These are phyloP conservation scores for Pangasius sanitwongsei DNA, from an alignment of 2,797 vertebrate genomes.

Conservation along the genomic window DNA sequence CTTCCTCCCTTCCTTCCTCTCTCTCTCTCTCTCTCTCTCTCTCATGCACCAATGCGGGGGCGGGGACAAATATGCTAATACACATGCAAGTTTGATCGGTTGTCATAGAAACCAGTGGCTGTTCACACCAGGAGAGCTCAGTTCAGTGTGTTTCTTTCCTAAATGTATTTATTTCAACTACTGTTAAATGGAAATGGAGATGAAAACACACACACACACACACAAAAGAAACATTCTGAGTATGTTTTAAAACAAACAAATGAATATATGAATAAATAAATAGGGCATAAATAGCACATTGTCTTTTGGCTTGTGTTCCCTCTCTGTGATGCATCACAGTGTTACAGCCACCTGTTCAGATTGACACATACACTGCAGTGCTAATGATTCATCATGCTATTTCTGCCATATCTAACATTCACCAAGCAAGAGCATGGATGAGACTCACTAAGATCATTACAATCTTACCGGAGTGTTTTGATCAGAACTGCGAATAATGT, in stretches of 20 bases:
- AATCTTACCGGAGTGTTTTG: neutral
- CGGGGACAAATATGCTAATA: constrained; percentile 29
- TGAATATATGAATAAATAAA: neutral
- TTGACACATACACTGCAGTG: constrained; percentile 35
- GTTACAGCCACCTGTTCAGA: constrained; percentile 56
- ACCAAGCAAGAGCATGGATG: neutral
- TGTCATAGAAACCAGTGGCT: constrained; percentile 61
- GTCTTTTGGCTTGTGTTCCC: neutral
- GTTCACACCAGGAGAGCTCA: constrained; percentile 42
- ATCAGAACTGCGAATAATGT: neutral
- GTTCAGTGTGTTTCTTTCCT: constrained; percentile 23
- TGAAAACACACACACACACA: neutral
- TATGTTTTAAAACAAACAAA: neutral
- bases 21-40: constrained; percentile 17
- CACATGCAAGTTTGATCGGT: constrained; percentile 60
- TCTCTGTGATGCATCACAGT: neutral
- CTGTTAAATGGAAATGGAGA: neutral
- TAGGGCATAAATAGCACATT: neutral
- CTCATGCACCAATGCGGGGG: constrained; percentile 9
- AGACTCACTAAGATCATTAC: neutral
- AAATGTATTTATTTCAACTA: neutral
- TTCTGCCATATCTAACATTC: constrained; percentile 11
- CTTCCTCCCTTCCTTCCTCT: constrained; percentile 5
- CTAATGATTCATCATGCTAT: constrained; percentile 51
- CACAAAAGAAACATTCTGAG: neutral